Conservation (phyloP, 2,888 invertebrate genomes). For the Dendrolimus pini region DNA sequence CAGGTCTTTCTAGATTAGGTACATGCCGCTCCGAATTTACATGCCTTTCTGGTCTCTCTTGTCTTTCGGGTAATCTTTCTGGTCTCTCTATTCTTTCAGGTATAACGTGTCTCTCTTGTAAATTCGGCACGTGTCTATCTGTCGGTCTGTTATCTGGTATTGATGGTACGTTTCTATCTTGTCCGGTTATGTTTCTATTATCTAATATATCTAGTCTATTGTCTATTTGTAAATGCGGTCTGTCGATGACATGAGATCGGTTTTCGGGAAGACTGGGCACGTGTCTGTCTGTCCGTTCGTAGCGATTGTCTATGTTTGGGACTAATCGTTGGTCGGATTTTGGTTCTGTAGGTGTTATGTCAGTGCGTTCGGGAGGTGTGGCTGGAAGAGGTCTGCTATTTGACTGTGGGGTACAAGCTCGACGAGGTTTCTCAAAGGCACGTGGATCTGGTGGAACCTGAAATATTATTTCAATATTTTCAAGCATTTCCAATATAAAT, state of each 20-base stretch:
- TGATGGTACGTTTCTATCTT: conserved; percentile 11
- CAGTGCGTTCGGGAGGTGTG: conserved; percentile 47
- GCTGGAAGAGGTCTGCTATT: conserved; percentile 64
- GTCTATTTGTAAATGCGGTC: conserved; percentile 12
- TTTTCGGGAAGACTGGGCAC: conserved; percentile 16
- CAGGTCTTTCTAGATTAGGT: conserved; percentile 10
- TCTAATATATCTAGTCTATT: conserved; percentile 13
- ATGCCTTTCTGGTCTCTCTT: conserved; percentile 12
- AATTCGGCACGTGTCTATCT: conserved; percentile 20
- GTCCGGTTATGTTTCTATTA: conserved; percentile 11
- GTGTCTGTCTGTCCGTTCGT: conserved; percentile 14
- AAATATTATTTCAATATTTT: not conserved
- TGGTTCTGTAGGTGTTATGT: conserved; percentile 19
- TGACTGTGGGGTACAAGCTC: conserved; percentile 63
- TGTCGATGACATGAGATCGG: conserved; percentile 7
- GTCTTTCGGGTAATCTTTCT: conserved; percentile 7
- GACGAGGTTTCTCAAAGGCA: conserved; percentile 63
- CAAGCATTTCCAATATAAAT: too few relatives aligned
- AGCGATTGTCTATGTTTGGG: conserved; percentile 10
- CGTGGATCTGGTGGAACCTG: conserved; percentile 66
- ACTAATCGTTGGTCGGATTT: conserved; percentile 15
- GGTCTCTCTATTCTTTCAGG: conserved; percentile 6
- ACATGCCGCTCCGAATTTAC: conserved; percentile 3
- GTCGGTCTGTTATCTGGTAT: conserved; percentile 17
- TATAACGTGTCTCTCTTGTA: conserved; percentile 13